phyloP scores from a whole-genome alignment of 2,113 vertebrate genomes.

The Phyllopteryx taeniolatus region DNA sequence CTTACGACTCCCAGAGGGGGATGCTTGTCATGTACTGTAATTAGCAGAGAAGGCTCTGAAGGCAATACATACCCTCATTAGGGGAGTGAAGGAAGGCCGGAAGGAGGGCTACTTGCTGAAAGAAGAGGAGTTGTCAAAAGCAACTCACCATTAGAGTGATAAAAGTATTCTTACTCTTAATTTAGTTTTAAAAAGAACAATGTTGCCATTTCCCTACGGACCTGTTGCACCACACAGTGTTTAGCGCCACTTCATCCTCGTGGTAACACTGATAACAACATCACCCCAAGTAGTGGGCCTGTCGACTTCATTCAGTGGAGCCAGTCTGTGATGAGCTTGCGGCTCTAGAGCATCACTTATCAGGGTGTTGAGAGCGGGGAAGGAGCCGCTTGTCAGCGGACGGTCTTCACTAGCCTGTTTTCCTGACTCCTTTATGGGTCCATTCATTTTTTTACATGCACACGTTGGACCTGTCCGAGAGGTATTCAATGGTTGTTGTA shows the following conservation, averaged over 20 bases:
- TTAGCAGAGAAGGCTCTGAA: slow-evolving; percentile 64
- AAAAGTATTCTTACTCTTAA: background rate
- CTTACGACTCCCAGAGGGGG: slow-evolving; percentile 58
- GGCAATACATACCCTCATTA: slow-evolving; percentile 64
- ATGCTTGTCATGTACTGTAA: slow-evolving; percentile 68
- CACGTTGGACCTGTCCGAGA: background rate
- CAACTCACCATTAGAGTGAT: background rate
- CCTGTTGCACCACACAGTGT: slow-evolving; percentile 18
- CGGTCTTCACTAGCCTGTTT: slow-evolving; percentile 38
- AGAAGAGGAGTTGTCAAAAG: slow-evolving; percentile 1
- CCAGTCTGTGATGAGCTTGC: slow-evolving; percentile 37
- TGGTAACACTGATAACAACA: slow-evolving; percentile 51
- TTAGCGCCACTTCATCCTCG: slow-evolving; percentile 26
- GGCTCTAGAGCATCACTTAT: slow-evolving; percentile 47
- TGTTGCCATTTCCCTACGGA: background rate
- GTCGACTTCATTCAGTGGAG: slow-evolving; percentile 38
- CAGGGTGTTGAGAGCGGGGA: slow-evolving; percentile 52
- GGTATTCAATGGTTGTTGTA: background rate
- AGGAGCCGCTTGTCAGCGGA: slow-evolving; percentile 48
- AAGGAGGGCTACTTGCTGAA: slow-evolving; percentile 16
- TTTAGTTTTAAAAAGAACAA: background rate
- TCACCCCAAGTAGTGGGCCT: slow-evolving; percentile 28
- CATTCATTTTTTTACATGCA: background rate
- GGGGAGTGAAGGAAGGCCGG: slow-evolving; percentile 38
- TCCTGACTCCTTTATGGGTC: slow-evolving; percentile 10